phyloP scores from a whole-genome alignment of 2,797 vertebrate species.

The Lepus townsendii region DNA sequence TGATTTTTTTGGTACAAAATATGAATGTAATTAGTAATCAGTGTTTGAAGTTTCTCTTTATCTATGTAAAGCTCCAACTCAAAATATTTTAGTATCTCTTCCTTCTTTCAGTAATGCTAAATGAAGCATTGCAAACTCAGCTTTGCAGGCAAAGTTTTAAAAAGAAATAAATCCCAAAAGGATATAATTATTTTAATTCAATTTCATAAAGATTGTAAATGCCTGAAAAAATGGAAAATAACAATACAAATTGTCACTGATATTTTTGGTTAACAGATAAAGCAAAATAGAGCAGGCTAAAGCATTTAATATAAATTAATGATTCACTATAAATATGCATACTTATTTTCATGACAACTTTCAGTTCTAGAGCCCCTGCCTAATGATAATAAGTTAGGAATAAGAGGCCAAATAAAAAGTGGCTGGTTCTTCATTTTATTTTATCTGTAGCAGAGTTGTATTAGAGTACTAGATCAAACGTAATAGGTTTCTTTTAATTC shows the following conservation, averaged over 20 bases:
- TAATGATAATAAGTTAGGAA: not conserved
- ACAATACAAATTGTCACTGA: constrained; percentile 70
- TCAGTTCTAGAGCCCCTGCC: not conserved
- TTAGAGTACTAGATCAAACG: not conserved
- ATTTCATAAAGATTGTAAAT: constrained; percentile 81
- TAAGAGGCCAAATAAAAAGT: not conserved
- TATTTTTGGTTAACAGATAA: constrained; percentile 77
- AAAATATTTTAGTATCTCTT: constrained; percentile 85
- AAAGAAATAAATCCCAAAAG: constrained; percentile 75
- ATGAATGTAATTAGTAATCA: constrained; percentile 82
- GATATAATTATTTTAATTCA: constrained; percentile 86
- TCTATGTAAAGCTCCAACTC: constrained; percentile 73
- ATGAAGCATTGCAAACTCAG: constrained; percentile 82
- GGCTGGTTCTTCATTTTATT: not conserved
- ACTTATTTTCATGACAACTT: constrained; percentile 51
- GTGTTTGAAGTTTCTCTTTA: constrained; percentile 77
- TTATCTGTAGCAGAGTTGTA: not conserved
- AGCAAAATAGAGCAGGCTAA: constrained; percentile 65
- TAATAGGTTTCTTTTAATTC: not conserved
- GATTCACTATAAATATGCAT: constrained; percentile 37
- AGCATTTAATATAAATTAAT: constrained; percentile 25
- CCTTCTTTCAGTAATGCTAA: constrained; percentile 73
- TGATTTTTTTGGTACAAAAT: constrained; percentile 79
- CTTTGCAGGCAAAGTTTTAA: constrained; percentile 73
- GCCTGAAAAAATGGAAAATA: constrained; percentile 68